Conservation (phyloP, 2,888 invertebrate species). For the Polydesmus complanatus region DNA sequence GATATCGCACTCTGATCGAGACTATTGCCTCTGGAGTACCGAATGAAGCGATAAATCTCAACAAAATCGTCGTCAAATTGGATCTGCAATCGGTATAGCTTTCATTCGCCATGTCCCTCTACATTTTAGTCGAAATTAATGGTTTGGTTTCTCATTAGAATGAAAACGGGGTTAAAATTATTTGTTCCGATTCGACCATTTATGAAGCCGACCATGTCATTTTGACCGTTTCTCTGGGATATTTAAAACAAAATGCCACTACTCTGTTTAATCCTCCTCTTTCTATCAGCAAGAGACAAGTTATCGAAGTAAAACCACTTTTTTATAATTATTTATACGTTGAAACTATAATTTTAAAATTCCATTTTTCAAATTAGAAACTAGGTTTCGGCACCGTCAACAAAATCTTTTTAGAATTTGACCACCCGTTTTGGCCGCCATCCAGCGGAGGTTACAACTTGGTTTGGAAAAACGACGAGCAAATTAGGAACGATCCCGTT, state of each 20-base stretch:
- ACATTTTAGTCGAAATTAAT: background rate
- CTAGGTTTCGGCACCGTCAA: constrained; percentile 50
- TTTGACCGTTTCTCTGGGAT: constrained; percentile 32
- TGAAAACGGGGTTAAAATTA: background rate
- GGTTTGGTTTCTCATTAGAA: background rate
- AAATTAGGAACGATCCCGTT: background rate
- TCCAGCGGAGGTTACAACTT: constrained; percentile 40
- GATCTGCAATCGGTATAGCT: background rate
- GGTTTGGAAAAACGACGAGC: constrained; percentile 41
- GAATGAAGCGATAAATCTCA: constrained; percentile 31
- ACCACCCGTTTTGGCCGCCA: constrained; percentile 47
- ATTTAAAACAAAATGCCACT: constrained; percentile 27
- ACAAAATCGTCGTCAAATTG: constrained; percentile 33
- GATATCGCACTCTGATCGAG: constrained; percentile 42
- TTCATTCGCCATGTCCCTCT: background rate
- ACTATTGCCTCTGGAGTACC: constrained; percentile 36
- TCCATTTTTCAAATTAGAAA: constrained; percentile 29
- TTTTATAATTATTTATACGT: no score
- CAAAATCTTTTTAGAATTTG: constrained; percentile 52
- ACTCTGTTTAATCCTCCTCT: constrained; percentile 29
- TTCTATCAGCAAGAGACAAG: constrained; percentile 34
- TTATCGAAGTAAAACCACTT: constrained; percentile 4
- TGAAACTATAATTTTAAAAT: no score
- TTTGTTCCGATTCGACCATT: constrained; percentile 4
- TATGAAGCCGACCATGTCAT: constrained; percentile 30